Conservation (phyloP, 1,140 invertebrate genomes). For the Drosophila saltans region DNA sequence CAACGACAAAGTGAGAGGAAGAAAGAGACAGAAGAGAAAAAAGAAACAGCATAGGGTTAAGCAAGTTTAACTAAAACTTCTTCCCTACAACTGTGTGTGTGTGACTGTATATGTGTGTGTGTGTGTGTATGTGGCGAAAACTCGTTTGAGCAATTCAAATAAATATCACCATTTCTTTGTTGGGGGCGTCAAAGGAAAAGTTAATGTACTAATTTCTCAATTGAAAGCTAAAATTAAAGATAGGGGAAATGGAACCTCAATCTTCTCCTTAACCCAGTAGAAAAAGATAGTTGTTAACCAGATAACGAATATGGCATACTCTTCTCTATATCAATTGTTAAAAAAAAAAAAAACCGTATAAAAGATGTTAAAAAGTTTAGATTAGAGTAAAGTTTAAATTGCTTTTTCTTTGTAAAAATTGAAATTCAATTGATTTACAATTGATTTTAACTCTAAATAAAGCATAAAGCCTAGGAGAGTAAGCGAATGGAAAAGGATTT, state of each 20-base stretch:
- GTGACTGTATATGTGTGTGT: constrained; percentile 36
- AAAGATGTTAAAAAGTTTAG: too few relatives aligned
- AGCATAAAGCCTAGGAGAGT: too few relatives aligned
- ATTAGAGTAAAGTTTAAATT: too few relatives aligned
- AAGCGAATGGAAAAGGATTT: too few relatives aligned
- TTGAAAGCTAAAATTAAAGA: constrained; percentile 52
- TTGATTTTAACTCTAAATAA: too few relatives aligned
- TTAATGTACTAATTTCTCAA: constrained; percentile 80
- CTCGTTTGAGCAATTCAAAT: constrained; percentile 77
- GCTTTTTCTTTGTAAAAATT: too few relatives aligned
- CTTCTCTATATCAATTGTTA: not conserved
- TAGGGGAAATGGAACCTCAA: constrained; percentile 1
- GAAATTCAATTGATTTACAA: too few relatives aligned
- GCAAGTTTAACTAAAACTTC: constrained; percentile 70
- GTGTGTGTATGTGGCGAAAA: constrained; percentile 48
- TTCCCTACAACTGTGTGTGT: constrained; percentile 40
- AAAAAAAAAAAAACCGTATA: too few relatives aligned
- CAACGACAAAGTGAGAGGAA: not conserved
- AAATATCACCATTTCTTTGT: constrained; percentile 75
- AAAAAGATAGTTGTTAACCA: not conserved
- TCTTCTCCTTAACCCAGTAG: not conserved
- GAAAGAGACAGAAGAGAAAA: not conserved
- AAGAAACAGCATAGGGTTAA: constrained; percentile 33
- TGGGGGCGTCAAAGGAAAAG: constrained; percentile 71
- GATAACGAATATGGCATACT: not conserved